Evolutionary conservation across 2,888 invertebrate species (phyloP).

Genomic region (Nemoura dubitans): DNA sequence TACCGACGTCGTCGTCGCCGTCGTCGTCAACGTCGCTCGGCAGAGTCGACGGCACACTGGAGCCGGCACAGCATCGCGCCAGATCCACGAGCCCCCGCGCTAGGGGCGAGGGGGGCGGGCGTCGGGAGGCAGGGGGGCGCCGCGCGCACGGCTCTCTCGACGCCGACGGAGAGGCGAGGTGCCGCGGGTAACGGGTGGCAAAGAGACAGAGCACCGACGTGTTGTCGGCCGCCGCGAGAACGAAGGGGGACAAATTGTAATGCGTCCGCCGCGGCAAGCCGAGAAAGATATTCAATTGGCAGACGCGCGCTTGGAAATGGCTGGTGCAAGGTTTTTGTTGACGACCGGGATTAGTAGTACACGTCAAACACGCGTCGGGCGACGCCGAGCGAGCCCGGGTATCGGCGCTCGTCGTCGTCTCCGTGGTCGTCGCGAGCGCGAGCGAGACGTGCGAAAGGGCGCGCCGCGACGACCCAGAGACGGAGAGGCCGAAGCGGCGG

Average conservation of each 20-base stretch:
- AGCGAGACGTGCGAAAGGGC: not conserved
- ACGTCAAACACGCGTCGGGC: not conserved
- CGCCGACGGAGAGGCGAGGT: not conserved
- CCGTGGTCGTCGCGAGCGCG: no score
- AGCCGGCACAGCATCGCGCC: not conserved
- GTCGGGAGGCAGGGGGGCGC: not conserved
- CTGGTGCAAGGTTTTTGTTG: not conserved
- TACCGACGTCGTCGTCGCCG: not conserved
- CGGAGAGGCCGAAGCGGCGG: not conserved
- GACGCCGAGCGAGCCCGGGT: not conserved
- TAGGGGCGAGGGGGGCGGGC: not conserved
- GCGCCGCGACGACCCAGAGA: not conserved
- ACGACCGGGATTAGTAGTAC: not conserved
- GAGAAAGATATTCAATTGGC: not conserved
- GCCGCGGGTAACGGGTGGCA: not conserved
- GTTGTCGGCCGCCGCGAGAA: not conserved
- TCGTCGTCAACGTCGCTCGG: not conserved
- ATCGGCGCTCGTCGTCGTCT: no score
- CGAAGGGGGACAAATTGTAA: not conserved
- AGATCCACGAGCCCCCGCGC: not conserved
- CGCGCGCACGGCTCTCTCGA: not conserved
- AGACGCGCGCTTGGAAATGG: not conserved
- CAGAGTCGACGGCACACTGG: not conserved
- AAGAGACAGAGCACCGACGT: not conserved
- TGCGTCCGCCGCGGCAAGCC: not conserved